Percentiles rank a stretch among this genome's conserved stretches.
Evolutionary conservation across 1,140 invertebrate species (phyloP).

Genomic region (Hylyphantes graminicola): DNA sequence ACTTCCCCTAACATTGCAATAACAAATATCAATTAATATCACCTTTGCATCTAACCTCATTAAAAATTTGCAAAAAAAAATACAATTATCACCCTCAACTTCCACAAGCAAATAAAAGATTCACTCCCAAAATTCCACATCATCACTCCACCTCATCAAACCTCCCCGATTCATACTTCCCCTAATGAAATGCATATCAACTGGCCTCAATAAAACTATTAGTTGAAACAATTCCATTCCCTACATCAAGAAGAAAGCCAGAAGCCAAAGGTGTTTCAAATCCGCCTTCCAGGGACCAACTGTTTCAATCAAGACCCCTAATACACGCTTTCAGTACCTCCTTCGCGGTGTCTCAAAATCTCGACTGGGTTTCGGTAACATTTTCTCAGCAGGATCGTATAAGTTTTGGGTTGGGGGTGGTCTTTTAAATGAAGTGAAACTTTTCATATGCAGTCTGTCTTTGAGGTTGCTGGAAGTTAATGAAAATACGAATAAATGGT

Average conservation of each 20-base stretch:
- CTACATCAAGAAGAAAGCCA: conserved; percentile 12
- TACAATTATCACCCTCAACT: too few relatives aligned
- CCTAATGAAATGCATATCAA: not conserved
- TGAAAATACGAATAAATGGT: too few relatives aligned
- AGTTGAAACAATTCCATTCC: conserved; percentile 32
- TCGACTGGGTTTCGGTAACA: conserved; percentile 13
- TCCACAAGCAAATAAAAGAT: too few relatives aligned
- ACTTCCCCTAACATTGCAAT: too few relatives aligned
- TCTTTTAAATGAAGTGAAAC: too few relatives aligned
- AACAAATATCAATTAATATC: too few relatives aligned
- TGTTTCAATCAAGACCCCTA: conserved; percentile 41
- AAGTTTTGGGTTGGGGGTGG: too few relatives aligned
- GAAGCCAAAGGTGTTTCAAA: conserved; percentile 43
- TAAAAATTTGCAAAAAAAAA: too few relatives aligned
- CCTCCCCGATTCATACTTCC: not conserved
- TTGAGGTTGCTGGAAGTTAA: not conserved
- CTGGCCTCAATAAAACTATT: not conserved
- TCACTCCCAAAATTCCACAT: too few relatives aligned
- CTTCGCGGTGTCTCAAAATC: conserved; percentile 48
- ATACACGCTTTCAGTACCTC: conserved; percentile 48
- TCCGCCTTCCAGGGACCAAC: conserved; percentile 50
- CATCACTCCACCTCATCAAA: too few relatives aligned
- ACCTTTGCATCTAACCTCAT: too few relatives aligned
- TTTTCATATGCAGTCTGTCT: too few relatives aligned
- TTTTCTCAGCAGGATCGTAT: conserved; percentile 31